Evolutionary conservation across 2,797 vertebrate genomes (phyloP), one percentile per base, ranked within the genome.

Genomic region (Carduelis carduelis): DNA sequence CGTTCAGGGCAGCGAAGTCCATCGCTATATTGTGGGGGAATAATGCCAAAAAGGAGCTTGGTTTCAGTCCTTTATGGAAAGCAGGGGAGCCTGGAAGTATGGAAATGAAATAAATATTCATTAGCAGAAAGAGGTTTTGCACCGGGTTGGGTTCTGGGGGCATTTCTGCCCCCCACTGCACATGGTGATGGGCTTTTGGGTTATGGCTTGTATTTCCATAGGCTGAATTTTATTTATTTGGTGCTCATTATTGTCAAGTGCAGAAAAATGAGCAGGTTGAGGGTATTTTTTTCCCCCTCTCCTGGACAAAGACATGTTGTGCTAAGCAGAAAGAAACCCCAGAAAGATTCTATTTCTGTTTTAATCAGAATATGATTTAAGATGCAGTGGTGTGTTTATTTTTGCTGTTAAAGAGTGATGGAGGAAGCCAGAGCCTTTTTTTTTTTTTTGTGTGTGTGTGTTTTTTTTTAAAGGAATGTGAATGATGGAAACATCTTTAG

Each of bases 91-190:
- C 59, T 86, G 83, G 87, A 97, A 96, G 93, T 91, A 90, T 53
- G 66, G 94, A 92, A 94, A 93, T 61, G 63, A 79, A 95, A 97
- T 91, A 96, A 95, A 97, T 96, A 95, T 92, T 97, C 93, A 81
- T 96, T 82, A 84, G 43, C 56, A 39, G 93, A 68, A 93, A 66
- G 72, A 47, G 83, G 12, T 3, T 89, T 87, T 69, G 52, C 80
- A 41, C 63, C 35, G 68, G 60, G 13, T 28, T 70, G 83, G 53
- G 32, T 65, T 94, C 82, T 34, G 9, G 37, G 35, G 24, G 50
- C 8, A 50, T 24, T 91, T 30, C 70, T 5, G 65, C 3, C 6
- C 34, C 17, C 60, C 6, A 24, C 6, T 60, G 47, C 59, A 10
- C 64, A 60, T 63, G 23, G 17, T 46, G 83, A 82, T 95, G 83